A percentile compares a stretch with the other conserved stretches of the same genome.
Conservation (phyloP, 2,888 invertebrate species). For the Cynaeus angustus region DNA sequence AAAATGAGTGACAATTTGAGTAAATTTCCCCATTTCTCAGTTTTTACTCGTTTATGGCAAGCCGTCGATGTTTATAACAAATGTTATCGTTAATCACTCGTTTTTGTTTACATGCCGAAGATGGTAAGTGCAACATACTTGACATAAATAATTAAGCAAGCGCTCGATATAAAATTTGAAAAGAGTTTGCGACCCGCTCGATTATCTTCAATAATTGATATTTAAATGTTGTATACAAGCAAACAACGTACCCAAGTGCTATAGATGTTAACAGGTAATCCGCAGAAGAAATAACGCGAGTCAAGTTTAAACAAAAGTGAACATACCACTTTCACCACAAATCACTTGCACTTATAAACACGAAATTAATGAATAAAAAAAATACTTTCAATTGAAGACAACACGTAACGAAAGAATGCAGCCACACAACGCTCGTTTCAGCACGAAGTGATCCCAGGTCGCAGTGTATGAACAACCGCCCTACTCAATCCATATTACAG, state of each 20-base stretch:
- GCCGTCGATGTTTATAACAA: no score
- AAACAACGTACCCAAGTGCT: constrained; percentile 4
- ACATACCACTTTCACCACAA: constrained; percentile 32
- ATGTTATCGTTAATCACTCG: neutral
- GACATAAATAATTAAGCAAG: neutral
- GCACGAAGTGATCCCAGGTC: constrained; percentile 52
- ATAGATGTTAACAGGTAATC: neutral
- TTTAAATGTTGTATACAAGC: no score
- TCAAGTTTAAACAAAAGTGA: constrained; percentile 6
- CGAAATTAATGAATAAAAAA: constrained; percentile 16
- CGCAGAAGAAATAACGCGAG: neutral
- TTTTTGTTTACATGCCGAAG: neutral
- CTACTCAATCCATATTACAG: constrained; percentile 61
- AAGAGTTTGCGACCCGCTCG: no score
- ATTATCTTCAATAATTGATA: no score
- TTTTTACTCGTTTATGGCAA: no score
- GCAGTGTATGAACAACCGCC: constrained; percentile 56
- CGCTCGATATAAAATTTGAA: no score
- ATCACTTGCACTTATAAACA: constrained; percentile 20
- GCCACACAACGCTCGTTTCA: constrained; percentile 35
- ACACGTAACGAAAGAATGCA: constrained; percentile 16
- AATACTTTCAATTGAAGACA: constrained; percentile 4
- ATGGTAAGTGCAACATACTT: neutral
- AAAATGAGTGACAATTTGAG: no score
- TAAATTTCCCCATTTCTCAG: no score